These are phyloP conservation scores for Pollimyrus isidori DNA, from an alignment of 2,113 vertebrate species.

Conservation along the genomic window DNA sequence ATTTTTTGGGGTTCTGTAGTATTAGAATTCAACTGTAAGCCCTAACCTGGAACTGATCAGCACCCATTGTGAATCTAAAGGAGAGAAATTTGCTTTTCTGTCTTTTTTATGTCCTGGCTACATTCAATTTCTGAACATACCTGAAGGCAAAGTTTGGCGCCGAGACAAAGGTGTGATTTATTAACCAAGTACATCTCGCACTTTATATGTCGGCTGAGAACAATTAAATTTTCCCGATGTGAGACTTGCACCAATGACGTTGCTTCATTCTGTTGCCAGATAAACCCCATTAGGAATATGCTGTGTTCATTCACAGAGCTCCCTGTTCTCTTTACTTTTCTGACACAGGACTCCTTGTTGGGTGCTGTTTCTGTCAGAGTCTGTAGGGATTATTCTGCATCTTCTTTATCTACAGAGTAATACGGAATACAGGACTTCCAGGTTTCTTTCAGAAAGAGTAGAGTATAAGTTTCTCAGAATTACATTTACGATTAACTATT, in stretches of 20 bases:
- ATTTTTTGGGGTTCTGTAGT: background rate
- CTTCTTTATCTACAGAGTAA: background rate
- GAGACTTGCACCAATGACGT: background rate
- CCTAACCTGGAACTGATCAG: background rate
- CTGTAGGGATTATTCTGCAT: background rate
- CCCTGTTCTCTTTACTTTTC: background rate
- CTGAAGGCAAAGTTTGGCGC: background rate
- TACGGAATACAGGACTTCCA: background rate
- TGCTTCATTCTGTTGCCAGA: background rate
- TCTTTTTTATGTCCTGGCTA: background rate
- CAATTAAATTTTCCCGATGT: background rate
- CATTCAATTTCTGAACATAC: background rate
- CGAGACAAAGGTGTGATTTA: background rate
- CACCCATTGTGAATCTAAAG: background rate
- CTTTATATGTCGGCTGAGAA: background rate
- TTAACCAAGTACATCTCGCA: background rate
- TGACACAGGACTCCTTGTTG: background rate
- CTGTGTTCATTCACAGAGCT: background rate
- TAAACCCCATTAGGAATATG: background rate
- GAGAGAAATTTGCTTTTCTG: background rate
- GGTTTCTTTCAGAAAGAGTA: background rate
- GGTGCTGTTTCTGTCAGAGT: background rate
- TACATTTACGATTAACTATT: background rate
- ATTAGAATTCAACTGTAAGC: background rate
- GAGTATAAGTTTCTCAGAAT: background rate